Evolutionary conservation across 2,888 invertebrate species (phyloP).

Genomic region (Trachelus iudaicus): DNA sequence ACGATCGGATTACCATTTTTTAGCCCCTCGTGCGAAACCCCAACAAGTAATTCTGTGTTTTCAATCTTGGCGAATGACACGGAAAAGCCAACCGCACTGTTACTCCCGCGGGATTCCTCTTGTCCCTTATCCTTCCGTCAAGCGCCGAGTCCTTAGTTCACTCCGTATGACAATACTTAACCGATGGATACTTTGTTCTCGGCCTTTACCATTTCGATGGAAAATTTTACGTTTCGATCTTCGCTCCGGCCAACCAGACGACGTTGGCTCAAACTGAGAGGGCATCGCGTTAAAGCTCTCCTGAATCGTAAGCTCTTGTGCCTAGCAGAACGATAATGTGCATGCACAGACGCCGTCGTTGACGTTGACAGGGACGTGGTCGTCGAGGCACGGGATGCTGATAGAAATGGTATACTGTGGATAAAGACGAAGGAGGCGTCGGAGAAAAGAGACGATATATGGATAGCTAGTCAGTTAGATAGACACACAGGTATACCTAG

Average conservation of each 20-base stretch:
- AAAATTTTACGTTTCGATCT: too few relatives aligned
- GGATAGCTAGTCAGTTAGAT: background rate
- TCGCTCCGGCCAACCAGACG: too few relatives aligned
- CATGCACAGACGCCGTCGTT: too few relatives aligned
- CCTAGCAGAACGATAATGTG: too few relatives aligned
- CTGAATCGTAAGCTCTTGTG: too few relatives aligned
- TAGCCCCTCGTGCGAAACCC: constrained; percentile 27
- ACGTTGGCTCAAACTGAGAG: too few relatives aligned
- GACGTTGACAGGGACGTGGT: too few relatives aligned
- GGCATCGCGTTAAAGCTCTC: too few relatives aligned
- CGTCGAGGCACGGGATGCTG: too few relatives aligned
- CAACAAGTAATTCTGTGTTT: constrained; percentile 45
- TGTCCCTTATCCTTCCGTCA: background rate
- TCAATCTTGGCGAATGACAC: constrained; percentile 48
- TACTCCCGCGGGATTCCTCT: background rate
- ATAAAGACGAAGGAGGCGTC: background rate
- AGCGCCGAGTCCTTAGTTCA: background rate
- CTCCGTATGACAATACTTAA: background rate
- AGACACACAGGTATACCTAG: background rate
- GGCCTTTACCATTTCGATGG: too few relatives aligned
- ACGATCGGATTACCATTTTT: constrained; percentile 52
- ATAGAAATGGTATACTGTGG: too few relatives aligned
- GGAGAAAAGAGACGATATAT: background rate
- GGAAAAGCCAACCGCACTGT: constrained; percentile 31
- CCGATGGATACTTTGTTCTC: too few relatives aligned